Conservation (phyloP, 37 sponge, comb jelly and placozoan species). For the Petrosia ficiformis region DNA sequence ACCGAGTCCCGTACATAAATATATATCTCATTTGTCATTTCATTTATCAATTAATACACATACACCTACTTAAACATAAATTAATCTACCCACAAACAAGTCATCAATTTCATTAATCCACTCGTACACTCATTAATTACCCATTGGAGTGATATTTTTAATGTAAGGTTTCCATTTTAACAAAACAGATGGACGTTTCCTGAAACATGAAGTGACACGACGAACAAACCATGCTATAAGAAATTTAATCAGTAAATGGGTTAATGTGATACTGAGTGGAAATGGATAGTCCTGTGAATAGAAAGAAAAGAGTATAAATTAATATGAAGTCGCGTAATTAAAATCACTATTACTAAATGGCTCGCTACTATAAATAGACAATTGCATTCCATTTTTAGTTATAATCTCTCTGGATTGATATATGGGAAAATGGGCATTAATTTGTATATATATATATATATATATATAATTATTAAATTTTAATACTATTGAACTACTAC, state of each 20-base stretch:
- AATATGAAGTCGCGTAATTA: background rate
- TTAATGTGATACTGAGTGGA: constrained; percentile 83
- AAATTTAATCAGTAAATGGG: constrained; percentile 80
- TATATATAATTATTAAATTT: too few relatives aligned
- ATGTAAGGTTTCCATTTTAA: constrained; percentile 66
- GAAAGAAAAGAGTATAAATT: constrained; percentile 3
- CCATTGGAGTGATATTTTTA: constrained; percentile 53
- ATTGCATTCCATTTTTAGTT: background rate
- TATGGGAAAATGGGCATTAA: background rate
- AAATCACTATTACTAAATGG: background rate
- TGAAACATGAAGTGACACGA: background rate
- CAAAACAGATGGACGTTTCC: constrained; percentile 20
- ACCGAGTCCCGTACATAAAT: too few relatives aligned
- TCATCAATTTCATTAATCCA: too few relatives aligned
- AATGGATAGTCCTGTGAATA: constrained; percentile 60
- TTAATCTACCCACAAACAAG: too few relatives aligned
- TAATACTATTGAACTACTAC: too few relatives aligned
- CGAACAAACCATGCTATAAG: constrained; percentile 71
- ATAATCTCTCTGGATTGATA: background rate
- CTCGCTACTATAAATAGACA: too few relatives aligned
- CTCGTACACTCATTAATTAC: constrained; percentile 10
- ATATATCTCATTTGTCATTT: too few relatives aligned
- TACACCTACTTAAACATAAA: too few relatives aligned
- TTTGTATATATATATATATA: background rate
- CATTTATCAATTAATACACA: too few relatives aligned